phyloP scores from a whole-genome alignment of 2,797 vertebrate genomes.

The Anolis apletophallus region DNA sequence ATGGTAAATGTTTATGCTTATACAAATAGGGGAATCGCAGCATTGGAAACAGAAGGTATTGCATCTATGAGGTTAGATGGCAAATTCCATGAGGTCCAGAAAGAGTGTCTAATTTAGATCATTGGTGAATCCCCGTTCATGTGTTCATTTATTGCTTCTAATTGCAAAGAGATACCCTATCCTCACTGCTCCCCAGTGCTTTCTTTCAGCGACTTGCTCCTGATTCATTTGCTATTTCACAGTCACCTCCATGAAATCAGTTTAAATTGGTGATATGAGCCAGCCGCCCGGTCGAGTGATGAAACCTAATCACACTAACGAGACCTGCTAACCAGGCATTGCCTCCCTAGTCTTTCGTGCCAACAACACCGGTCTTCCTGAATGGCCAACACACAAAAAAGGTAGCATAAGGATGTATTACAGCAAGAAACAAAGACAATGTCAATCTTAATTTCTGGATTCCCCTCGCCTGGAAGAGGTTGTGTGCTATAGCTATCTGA shows the following conservation, averaged over 20 bases:
- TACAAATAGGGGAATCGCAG: background rate
- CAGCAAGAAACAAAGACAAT: background rate
- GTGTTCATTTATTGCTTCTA: slow-evolving; percentile 58
- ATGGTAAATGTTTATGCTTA: background rate
- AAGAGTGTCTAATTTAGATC: slow-evolving; percentile 57
- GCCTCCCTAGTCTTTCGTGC: slow-evolving; percentile 21
- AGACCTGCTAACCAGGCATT: slow-evolving; percentile 20
- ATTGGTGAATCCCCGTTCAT: slow-evolving; percentile 34
- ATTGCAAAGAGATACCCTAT: slow-evolving; percentile 58
- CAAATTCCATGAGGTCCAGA: background rate
- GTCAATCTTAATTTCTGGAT: background rate
- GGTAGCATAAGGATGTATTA: background rate
- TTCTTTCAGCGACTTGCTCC: slow-evolving; percentile 53
- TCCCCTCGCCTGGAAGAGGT: background rate
- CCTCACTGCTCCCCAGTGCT: slow-evolving; percentile 52
- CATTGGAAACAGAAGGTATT: background rate
- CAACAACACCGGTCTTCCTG: slow-evolving; percentile 13
- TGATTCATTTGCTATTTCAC: slow-evolving; percentile 63
- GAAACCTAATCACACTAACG: slow-evolving; percentile 45
- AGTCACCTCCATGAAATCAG: slow-evolving; percentile 59
- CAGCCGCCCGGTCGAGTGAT: slow-evolving; percentile 45
- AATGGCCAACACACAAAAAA: background rate
- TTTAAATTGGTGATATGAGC: slow-evolving; percentile 55
- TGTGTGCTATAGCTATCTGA: background rate
- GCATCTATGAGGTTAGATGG: background rate